A percentile compares a stretch with the other conserved stretches of the same genome.
These are phyloP conservation scores for Coilia nasus DNA, from an alignment of 2,797 vertebrate genomes.

Conservation along the genomic window DNA sequence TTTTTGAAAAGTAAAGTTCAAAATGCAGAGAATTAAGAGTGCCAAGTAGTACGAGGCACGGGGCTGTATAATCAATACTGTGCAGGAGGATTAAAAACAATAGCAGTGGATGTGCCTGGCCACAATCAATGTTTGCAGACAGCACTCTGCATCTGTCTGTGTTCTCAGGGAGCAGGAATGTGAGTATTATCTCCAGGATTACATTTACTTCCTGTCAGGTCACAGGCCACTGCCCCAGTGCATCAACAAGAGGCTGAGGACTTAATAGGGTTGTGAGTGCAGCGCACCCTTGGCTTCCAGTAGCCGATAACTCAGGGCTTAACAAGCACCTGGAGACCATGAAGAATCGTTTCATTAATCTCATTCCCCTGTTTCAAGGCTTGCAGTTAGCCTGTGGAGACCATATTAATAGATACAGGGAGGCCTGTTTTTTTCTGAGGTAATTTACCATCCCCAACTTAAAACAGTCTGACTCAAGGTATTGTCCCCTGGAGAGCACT, in stretches of 20 bases:
- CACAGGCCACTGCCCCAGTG: neutral
- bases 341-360: constrained; percentile 17
- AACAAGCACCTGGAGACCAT: neutral
- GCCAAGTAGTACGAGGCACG: too few species aligned
- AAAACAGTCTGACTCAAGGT: neutral
- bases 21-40: too few species aligned
- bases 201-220: constrained; percentile 1
- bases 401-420: neutral
- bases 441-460: neutral
- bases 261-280: neutral
- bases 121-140: neutral
- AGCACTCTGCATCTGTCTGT: neutral
- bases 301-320: neutral
- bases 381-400: neutral
- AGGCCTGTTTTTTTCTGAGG: neutral
- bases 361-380: neutral
- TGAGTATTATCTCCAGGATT: constrained; percentile 16
- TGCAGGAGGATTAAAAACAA: too few species aligned
- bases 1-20: too few species aligned
- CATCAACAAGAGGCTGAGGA: neutral
- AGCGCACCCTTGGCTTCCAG: neutral
- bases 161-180: neutral
- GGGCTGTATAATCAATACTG: too few species aligned
- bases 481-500: neutral
- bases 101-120: neutral